Base-by-base conservation (phyloP, 2,888 invertebrate species). In the Drosophila testacea region DNA sequence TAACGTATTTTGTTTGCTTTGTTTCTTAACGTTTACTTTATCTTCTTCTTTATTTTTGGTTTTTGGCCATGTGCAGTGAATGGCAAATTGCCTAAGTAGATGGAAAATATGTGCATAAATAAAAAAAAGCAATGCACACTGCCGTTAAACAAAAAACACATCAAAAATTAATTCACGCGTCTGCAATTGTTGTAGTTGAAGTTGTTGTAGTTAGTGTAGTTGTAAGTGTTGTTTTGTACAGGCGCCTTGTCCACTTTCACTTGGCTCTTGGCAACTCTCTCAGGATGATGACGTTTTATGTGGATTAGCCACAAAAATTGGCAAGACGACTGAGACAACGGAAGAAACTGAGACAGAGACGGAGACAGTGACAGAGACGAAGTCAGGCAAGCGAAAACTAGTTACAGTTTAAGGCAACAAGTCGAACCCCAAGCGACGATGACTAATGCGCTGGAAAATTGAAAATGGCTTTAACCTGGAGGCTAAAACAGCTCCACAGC, bases 361-460 rank as follows among this genome's bases (percentile, higher is more conserved):
- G 6, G 32, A 3, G 47, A 44, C 51, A 59, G 27, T 13, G 7
- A 32, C 10, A 11, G 27, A 44, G 34, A 52, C 28, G 13, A 36
- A 32, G 42, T 41, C 36, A 36, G 13, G 27, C 44, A 22, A 55
- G 22, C 50, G 46, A 79, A 83, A 83, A 87, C 83, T 87, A 83
- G 83, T 87, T 83, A 83, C 68, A 82, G 63, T 87, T 83, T 82
- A 74, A 75, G 81, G 67, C 81, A n/a, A 4, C 28, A 39, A 54
- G 22, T 63, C 42, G 34, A 48, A 46, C 55, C 42, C 46, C 48
- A 50, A 59, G 57, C 80, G 87, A 73, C 80, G 87, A 73, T 83
- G 83, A 83, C 83, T 83, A 83, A 83, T 87, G 75, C 84, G 67
- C 75, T 73, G 83, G 84, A 83, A 83, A 83, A 83, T 87, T 87